Conservation (phyloP, 2,113 vertebrate species). For the Garra rufa region DNA sequence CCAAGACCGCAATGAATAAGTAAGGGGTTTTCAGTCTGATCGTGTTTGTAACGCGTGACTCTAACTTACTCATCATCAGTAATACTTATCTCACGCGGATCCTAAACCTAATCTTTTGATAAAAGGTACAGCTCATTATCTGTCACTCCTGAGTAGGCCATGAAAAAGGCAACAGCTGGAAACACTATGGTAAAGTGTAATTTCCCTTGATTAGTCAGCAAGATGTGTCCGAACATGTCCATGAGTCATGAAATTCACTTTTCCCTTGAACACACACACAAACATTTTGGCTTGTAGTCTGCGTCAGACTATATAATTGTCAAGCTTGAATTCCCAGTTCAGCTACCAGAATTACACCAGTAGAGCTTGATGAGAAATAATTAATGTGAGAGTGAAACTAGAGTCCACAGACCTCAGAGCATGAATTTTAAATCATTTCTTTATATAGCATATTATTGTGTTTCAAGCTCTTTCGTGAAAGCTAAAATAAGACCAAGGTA, state of each 20-base stretch:
- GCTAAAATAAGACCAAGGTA: neutral
- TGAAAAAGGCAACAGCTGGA: slow-evolving; percentile 5
- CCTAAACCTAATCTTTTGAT: slow-evolving; percentile 16
- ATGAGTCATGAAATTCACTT: slow-evolving; percentile 9
- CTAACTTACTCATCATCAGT: neutral
- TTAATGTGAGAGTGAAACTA: slow-evolving; percentile 56
- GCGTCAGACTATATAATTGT: neutral
- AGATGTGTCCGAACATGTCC: slow-evolving; percentile 11
- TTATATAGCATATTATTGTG: neutral
- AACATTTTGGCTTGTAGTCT: neutral
- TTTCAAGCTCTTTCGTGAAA: neutral
- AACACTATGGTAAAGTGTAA: neutral
- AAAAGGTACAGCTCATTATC: slow-evolving; percentile 19
- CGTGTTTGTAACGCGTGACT: neutral
- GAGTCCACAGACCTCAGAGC: neutral
- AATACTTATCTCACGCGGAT: slow-evolving; percentile 6
- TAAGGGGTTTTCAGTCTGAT: neutral
- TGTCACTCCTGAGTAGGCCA: slow-evolving; percentile 8
- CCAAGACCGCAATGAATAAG: neutral
- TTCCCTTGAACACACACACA: neutral
- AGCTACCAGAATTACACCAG: slow-evolving; percentile 6
- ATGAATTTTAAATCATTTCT: slow-evolving; percentile 12
- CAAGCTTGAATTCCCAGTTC: neutral
- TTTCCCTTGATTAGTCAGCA: slow-evolving; percentile 40
- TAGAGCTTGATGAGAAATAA: slow-evolving; percentile 20